Percentiles rank a stretch among this genome's conserved stretches.
These are phyloP conservation scores for Polydrusus cervinus DNA, from an alignment of 2,888 invertebrate species.

Conservation along the genomic window DNA sequence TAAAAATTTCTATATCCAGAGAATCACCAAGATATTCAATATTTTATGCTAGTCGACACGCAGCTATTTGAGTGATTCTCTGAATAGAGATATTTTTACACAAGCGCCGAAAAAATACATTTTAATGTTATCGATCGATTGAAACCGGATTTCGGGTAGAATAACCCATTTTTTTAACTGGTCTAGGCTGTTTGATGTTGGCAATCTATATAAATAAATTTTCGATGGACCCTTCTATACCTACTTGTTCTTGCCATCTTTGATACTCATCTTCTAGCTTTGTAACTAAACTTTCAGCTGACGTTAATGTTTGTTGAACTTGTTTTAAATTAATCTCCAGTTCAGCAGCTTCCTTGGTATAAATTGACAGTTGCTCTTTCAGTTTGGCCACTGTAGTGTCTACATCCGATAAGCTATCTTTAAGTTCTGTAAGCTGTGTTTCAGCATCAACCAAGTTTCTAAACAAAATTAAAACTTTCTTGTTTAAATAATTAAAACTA, in stretches of 20 bases:
- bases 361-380: conserved; percentile 85
- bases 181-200: no score
- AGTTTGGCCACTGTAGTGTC: conserved; percentile 87
- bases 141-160: no score
- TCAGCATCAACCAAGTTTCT: conserved; percentile 89
- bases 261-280: conserved; percentile 92
- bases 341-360: conserved; percentile 95
- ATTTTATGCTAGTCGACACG: no score
- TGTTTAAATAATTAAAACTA: not conserved
- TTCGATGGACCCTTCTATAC: no score
- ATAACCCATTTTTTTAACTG: no score
- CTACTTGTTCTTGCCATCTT: conserved; percentile 87
- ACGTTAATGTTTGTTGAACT: conserved; percentile 84
- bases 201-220: no score
- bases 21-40: no score
- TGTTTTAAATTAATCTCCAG: conserved; percentile 88
- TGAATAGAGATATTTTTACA: no score
- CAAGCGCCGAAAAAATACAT: no score
- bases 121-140: no score
- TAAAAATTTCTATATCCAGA: no score
- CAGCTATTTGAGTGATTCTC: no score
- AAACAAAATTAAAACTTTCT: conserved; percentile 54
- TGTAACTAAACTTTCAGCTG: conserved; percentile 86
- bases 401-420: conserved; percentile 84
- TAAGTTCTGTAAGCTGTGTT: conserved; percentile 84